Conservation (phyloP, 2,888 invertebrate species). For the Galerucella pusilla region DNA sequence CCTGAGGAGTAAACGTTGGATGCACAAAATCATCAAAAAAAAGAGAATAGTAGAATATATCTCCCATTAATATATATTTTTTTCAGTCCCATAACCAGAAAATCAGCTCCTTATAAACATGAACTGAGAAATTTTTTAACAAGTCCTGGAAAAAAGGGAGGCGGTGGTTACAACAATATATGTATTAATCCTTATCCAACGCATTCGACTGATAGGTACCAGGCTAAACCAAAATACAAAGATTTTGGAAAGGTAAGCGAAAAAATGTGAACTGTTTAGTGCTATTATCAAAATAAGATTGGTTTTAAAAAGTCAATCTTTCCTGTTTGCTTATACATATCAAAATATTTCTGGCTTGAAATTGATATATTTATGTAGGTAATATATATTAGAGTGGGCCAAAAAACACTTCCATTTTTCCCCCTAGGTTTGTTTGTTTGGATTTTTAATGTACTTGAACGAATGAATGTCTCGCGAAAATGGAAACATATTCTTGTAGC, state of each 20-base stretch:
- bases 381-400: no score
- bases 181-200: constrained; percentile 66
- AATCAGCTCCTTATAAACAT: constrained; percentile 29
- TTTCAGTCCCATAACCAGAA: constrained; percentile 9
- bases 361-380: no score
- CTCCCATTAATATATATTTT: background rate
- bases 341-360: no score
- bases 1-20: no score
- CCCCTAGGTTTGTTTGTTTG: no score
- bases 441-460: no score
- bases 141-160: constrained; percentile 65
- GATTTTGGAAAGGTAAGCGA: constrained; percentile 47
- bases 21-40: no score
- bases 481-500: no score
- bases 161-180: constrained; percentile 68
- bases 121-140: constrained; percentile 54
- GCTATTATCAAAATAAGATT: background rate
- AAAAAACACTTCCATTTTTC: no score
- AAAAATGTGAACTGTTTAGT: background rate
- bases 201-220: constrained; percentile 55
- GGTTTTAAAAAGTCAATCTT: no score
- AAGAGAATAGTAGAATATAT: background rate
- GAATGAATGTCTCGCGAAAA: no score
- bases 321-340: no score
- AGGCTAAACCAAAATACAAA: constrained; percentile 52